phyloP scores from a whole-genome alignment of 2,888 invertebrate species.

The Magallana nippona region DNA sequence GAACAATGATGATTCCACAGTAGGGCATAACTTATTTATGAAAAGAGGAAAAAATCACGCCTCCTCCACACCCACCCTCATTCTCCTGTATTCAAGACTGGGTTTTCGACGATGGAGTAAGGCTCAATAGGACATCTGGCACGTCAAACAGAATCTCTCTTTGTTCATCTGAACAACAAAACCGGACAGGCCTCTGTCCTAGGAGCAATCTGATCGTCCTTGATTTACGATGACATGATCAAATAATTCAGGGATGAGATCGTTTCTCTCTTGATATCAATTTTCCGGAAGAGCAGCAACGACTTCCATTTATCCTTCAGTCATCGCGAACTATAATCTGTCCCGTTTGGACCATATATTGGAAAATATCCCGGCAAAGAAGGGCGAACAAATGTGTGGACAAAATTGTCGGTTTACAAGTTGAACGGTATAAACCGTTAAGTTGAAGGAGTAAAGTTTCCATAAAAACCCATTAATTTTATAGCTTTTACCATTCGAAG shows the following conservation, averaged over 20 bases:
- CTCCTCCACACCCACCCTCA: too few relatives aligned
- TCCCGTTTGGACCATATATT: constrained; percentile 15
- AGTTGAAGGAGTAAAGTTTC: too few relatives aligned
- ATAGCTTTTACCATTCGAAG: too few relatives aligned
- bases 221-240: constrained; percentile 15
- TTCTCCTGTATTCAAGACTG: too few relatives aligned
- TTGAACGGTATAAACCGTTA: background rate
- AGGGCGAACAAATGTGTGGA: background rate
- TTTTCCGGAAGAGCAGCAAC: background rate
- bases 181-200: background rate
- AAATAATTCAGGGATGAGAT: background rate
- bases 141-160: too few relatives aligned
- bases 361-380: background rate
- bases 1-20: too few relatives aligned
- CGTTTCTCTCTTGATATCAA: constrained; percentile 18
- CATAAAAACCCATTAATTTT: too few relatives aligned
- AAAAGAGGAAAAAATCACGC: too few relatives aligned
- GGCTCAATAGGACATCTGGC: too few relatives aligned
- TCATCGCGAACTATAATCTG: constrained; percentile 1
- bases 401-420: background rate
- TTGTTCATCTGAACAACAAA: background rate
- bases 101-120: too few relatives aligned
- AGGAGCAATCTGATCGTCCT: background rate
- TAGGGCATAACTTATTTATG: too few relatives aligned
- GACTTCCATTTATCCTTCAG: background rate